Evolutionary conservation across 2,797 vertebrate genomes (phyloP), one percentile per base, ranked within the genome.

Genomic region (Tamandua tetradactyla): DNA sequence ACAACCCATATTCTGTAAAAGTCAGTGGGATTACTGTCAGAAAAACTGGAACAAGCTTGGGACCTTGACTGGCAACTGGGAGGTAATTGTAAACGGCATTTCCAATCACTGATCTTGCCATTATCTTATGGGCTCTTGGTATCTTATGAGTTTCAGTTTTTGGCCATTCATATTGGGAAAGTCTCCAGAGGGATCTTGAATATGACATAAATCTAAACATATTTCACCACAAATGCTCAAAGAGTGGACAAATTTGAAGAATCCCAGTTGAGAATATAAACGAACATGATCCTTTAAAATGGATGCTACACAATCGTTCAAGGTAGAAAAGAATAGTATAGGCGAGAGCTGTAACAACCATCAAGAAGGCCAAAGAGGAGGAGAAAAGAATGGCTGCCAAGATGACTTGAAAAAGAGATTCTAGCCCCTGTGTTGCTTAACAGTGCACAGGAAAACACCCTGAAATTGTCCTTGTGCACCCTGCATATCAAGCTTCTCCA

Each of bases 261-360:
- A 71, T 74, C 22, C 1, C 4, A 37, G 3, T 27, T 68, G 14
- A 66, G 32, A 22, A 18, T 42, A 2, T 74, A 55, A 82, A n/a
- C 20, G 14, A 94, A 82, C 42, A 0, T 44, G 15, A 59, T 68
- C n/a, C 59, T 87, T 68, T 15, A 49, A 57, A 89, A 71, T 32
- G 10, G 52, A 80, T 91, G 40, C 25, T 42, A 20, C 3, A n/a
- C 10, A 32, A 18, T n/a, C 0, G 61, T 40, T 71, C 37, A 79
- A 55, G 37, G 27, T 5, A 44, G 44, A 42, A 71, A 44, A 78
- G 44, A 23, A 17, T 18, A 7, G 1, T 55, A 57, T 5, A 23
- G 3, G 35, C 84, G 15, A 42, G 0, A 71, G 14, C 35, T 4
- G 22, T 6, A 59, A 0, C 7, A 15, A 37, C 9, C 13, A 0